phyloP scores from a whole-genome alignment of 2,888 invertebrate species.

The Drosophila emarginata region DNA sequence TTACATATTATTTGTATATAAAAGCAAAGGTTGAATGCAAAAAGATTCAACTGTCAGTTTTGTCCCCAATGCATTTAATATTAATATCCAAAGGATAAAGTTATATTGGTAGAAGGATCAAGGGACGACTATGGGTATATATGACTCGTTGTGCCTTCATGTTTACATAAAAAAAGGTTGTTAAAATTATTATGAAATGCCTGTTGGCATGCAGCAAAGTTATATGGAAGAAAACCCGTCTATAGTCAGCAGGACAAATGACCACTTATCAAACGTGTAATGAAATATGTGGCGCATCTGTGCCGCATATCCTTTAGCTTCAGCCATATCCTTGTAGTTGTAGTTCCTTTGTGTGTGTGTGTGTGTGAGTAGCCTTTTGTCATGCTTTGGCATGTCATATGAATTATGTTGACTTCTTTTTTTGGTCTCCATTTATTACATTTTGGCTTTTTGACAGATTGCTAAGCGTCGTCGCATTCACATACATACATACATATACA shows the following conservation, averaged over 20 bases:
- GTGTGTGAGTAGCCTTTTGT: constrained; percentile 53
- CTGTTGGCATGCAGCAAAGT: constrained; percentile 72
- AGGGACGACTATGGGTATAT: too few species aligned
- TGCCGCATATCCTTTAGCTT: constrained; percentile 40
- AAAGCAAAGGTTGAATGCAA: neutral
- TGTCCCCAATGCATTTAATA: constrained; percentile 56
- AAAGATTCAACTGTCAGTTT: constrained; percentile 16
- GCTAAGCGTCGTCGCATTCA: constrained; percentile 64
- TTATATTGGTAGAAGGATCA: too few species aligned
- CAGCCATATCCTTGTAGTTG: constrained; percentile 25
- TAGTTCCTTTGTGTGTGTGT: constrained; percentile 38
- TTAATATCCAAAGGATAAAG: constrained; percentile 45
- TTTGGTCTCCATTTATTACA: constrained; percentile 68
- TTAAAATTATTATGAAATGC: constrained; percentile 80
- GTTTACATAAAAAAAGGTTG: constrained; percentile 67
- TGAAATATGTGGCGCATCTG: constrained; percentile 66
- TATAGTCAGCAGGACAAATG: constrained; percentile 49
- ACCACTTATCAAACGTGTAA: constrained; percentile 73
- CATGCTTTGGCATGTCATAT: constrained; percentile 58
- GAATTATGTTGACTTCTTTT: constrained; percentile 60
- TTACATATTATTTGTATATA: constrained; percentile 18
- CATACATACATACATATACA: neutral
- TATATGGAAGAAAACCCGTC: neutral
- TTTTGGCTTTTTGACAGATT: constrained; percentile 77
- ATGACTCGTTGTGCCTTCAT: constrained; percentile 26